Conservation (phyloP, 2,113 vertebrate genomes). For the Thinocorus orbignyianus region DNA sequence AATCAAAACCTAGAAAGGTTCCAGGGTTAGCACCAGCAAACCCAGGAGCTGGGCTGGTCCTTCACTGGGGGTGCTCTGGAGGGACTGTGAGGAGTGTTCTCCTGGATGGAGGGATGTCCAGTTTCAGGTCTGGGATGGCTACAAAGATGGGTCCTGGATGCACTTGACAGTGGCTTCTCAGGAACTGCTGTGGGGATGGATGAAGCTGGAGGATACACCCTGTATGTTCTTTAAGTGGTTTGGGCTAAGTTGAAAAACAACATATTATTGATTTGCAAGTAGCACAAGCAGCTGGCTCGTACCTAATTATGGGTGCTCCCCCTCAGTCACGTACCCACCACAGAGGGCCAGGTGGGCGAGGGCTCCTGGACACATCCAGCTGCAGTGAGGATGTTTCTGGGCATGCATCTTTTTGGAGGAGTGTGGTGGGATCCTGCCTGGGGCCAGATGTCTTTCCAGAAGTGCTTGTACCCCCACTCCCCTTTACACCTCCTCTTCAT, state of each 20-base stretch:
- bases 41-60: not conserved
- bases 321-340: accelerated
- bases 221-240: not conserved
- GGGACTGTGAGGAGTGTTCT: not conserved
- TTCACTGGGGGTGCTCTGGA: not conserved
- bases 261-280: not conserved
- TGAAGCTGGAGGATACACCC: not conserved
- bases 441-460: not conserved
- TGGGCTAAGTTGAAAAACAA: not conserved
- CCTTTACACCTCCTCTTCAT: not conserved
- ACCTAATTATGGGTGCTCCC: accelerated
- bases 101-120: not conserved
- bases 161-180: not conserved
- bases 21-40: not conserved
- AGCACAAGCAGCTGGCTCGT: accelerated
- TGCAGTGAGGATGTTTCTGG: accelerated
- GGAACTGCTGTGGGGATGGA: not conserved
- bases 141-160: not conserved
- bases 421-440: not conserved
- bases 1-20: not conserved
- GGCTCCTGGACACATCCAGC: not conserved
- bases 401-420: accelerated
- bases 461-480: not conserved
- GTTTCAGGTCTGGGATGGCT: not conserved
- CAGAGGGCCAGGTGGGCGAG: not conserved